A percentile compares a stretch with the other conserved stretches of the same genome.
These are phyloP conservation scores for Colossoma macropomum DNA, from an alignment of 2,113 vertebrate species.

Conservation along the genomic window DNA sequence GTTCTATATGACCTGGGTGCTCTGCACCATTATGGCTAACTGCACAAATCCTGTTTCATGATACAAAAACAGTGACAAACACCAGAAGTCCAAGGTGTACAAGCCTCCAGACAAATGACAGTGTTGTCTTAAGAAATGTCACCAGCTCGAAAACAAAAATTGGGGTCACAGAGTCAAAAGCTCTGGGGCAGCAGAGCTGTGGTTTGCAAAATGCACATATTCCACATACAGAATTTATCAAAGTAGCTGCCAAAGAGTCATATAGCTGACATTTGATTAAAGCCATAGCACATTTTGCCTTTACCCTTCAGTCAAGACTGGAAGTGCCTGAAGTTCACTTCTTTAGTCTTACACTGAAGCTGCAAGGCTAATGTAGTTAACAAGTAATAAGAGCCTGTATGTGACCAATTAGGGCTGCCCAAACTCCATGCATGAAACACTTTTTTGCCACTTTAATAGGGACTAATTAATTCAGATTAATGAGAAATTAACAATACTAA, in stretches of 20 bases:
- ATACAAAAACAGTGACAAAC: not conserved
- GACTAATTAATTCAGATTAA: too few relatives aligned
- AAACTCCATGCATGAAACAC: too few relatives aligned
- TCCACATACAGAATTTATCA: not conserved
- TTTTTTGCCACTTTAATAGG: too few relatives aligned
- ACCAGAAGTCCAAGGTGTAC: not conserved
- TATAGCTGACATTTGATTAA: constrained; percentile 20
- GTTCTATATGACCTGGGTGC: not conserved
- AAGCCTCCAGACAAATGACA: not conserved
- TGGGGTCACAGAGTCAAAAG: not conserved
- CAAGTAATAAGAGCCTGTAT: too few relatives aligned
- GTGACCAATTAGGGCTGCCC: too few relatives aligned
- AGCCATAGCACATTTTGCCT: not conserved
- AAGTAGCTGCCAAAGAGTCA: not conserved
- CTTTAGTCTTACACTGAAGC: too few relatives aligned
- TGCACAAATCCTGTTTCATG: not conserved
- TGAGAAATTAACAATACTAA: too few relatives aligned
- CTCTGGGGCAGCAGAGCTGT: not conserved
- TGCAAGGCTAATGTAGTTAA: too few relatives aligned
- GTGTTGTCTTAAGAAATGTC: not conserved
- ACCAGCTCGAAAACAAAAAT: not conserved
- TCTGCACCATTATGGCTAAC: constrained; percentile 1
- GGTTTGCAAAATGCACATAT: not conserved
- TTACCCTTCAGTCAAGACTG: not conserved
- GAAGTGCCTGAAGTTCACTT: too few relatives aligned